A percentile compares a stretch with the other conserved stretches of the same genome.
phyloP scores from a whole-genome alignment of 1,140 invertebrate genomes.

The Agrilus planipennis region DNA sequence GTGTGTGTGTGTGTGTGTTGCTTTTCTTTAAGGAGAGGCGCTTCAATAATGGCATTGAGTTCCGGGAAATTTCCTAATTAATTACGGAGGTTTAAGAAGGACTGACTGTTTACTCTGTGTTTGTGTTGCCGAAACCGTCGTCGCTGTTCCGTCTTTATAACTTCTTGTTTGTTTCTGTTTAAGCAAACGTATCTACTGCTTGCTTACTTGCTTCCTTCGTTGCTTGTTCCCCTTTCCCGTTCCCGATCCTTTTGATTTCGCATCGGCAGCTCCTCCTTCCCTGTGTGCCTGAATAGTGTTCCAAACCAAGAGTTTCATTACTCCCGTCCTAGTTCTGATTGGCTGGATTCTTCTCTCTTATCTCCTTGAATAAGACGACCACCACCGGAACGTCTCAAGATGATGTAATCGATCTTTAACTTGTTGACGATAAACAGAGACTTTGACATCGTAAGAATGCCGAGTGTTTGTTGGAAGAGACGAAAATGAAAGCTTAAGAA shows the following conservation, averaged over 20 bases:
- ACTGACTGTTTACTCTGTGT: constrained; percentile 27
- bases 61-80: constrained; percentile 17
- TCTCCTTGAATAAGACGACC: too few relatives aligned
- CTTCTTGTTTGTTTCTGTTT: constrained; percentile 31
- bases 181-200: constrained; percentile 32
- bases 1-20: too few relatives aligned
- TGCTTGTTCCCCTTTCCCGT: too few relatives aligned
- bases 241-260: constrained; percentile 33
- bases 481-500: too few relatives aligned
- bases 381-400: too few relatives aligned
- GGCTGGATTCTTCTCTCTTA: constrained; percentile 28
- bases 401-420: too few relatives aligned
- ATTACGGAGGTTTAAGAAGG: constrained; percentile 17
- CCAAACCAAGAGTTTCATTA: constrained; percentile 28
- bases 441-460: too few relatives aligned
- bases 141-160: constrained; percentile 28
- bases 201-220: too few relatives aligned
- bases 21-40: too few relatives aligned
- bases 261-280: constrained; percentile 31
- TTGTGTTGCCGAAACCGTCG: constrained; percentile 25
- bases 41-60: constrained; percentile 18
- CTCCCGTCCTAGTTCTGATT: constrained; percentile 26
- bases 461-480: too few relatives aligned
- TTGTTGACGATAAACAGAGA: too few relatives aligned
- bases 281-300: constrained; percentile 32